phyloP scores from a whole-genome alignment of 2,888 invertebrate genomes.

The Epicampocera succincta region DNA sequence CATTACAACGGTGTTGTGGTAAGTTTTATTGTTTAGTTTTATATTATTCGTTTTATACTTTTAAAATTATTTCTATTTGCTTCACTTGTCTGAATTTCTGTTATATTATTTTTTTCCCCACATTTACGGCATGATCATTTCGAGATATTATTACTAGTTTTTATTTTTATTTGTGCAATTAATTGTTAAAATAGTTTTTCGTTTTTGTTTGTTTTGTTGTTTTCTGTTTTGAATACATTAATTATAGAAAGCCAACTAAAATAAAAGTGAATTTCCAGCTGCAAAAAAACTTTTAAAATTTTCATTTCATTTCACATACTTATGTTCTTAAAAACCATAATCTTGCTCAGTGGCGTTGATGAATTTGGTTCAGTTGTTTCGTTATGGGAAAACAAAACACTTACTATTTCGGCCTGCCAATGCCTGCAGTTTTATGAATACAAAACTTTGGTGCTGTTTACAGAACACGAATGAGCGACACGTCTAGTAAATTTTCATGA shows the following conservation, averaged over 20 bases:
- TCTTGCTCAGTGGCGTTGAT: no score
- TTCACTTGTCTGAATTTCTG: conserved; percentile 47
- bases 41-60: conserved; percentile 31
- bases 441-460: no score
- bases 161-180: conserved; percentile 21
- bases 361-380: conserved; percentile 8
- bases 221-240: conserved; percentile 16
- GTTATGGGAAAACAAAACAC: background rate
- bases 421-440: no score
- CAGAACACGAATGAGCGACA: no score
- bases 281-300: no score
- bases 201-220: conserved; percentile 24
- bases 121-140: background rate
- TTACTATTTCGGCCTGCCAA: background rate
- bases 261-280: conserved; percentile 51
- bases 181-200: conserved; percentile 41
- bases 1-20: conserved; percentile 80
- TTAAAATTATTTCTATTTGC: conserved; percentile 32
- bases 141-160: conserved; percentile 3
- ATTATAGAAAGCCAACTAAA: conserved; percentile 20
- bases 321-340: background rate
- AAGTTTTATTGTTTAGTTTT: conserved; percentile 66
- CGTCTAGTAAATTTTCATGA: no score
- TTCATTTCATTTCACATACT: background rate
- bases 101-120: background rate